phyloP scores from a whole-genome alignment of 2,888 invertebrate genomes.

The Drosophila recens region DNA sequence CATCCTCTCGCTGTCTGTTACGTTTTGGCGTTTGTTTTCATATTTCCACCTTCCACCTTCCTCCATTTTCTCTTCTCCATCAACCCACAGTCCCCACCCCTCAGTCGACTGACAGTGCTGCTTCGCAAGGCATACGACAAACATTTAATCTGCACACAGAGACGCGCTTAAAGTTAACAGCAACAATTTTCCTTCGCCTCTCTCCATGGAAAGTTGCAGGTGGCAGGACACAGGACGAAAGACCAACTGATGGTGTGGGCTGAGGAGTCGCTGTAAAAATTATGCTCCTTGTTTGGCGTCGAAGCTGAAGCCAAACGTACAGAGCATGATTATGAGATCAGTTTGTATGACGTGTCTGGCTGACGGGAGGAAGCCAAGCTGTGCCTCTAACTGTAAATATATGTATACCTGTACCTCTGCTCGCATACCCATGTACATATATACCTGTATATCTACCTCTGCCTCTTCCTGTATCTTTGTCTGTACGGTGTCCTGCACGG shows the following conservation, averaged over 20 bases:
- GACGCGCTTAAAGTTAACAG: conserved; percentile 67
- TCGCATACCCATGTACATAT: background rate
- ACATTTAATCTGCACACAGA: conserved; percentile 77
- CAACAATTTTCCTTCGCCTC: conserved; percentile 46
- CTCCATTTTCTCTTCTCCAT: background rate
- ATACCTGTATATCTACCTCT: background rate
- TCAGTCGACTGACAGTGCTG: background rate
- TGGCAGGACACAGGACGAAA: conserved; percentile 11
- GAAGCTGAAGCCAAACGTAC: conserved; percentile 57
- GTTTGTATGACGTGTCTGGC: conserved; percentile 77
- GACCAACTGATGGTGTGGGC: conserved; percentile 9
- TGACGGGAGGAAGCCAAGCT: conserved; percentile 47
- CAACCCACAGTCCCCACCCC: background rate
- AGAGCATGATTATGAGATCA: conserved; percentile 83
- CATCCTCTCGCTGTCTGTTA: conserved; percentile 63
- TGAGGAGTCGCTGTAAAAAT: conserved; percentile 65
- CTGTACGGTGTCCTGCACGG: conserved; percentile 45
- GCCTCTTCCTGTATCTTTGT: background rate
- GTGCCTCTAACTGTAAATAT: conserved; percentile 26
- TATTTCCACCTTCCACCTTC: conserved; percentile 19
- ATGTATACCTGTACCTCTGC: background rate
- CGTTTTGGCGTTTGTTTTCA: conserved; percentile 43
- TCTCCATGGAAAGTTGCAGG: conserved; percentile 35
- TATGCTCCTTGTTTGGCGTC: conserved; percentile 70
- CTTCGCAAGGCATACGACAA: conserved; percentile 62